Evolutionary conservation across 1,140 invertebrate species (phyloP).

Genomic region (Epicauta chinensis): DNA sequence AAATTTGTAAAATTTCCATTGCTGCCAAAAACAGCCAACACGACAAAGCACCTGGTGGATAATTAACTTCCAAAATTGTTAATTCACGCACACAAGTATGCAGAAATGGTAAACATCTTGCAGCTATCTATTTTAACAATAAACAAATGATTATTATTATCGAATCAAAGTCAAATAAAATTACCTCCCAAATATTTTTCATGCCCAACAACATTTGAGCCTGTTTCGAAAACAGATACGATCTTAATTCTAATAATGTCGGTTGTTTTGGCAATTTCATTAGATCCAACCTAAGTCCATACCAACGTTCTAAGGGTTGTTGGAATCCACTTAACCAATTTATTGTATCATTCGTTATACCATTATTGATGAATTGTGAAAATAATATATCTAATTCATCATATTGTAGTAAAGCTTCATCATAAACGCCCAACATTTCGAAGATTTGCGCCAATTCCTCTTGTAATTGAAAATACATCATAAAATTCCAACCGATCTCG

Average conservation of each 20-base stretch:
- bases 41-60: slow-evolving; percentile 74
- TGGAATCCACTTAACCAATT: slow-evolving; percentile 75
- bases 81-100: slow-evolving; percentile 81
- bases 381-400: slow-evolving; percentile 96
- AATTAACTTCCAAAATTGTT: slow-evolving; percentile 65
- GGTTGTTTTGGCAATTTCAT: slow-evolving; percentile 30
- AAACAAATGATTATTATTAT: not conserved
- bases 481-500: slow-evolving; percentile 89
- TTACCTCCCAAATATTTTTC: slow-evolving; percentile 74
- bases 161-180: too few species aligned
- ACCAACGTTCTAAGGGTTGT: slow-evolving; percentile 70
- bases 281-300: slow-evolving; percentile 65
- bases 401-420: slow-evolving; percentile 94
- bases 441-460: slow-evolving; percentile 93
- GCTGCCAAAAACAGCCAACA: slow-evolving; percentile 93
- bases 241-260: slow-evolving; percentile 79
- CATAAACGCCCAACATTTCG: slow-evolving; percentile 88
- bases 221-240: slow-evolving; percentile 91
- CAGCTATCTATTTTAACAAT: slow-evolving; percentile 58
- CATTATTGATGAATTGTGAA: slow-evolving; percentile 93
- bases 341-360: slow-evolving; percentile 74
- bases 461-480: slow-evolving; percentile 88
- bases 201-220: slow-evolving; percentile 75
- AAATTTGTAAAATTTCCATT: slow-evolving; percentile 78
- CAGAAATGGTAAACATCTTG: slow-evolving; percentile 77